Conservation (phyloP, 2,797 vertebrate species). For the Chelon labrosus region DNA sequence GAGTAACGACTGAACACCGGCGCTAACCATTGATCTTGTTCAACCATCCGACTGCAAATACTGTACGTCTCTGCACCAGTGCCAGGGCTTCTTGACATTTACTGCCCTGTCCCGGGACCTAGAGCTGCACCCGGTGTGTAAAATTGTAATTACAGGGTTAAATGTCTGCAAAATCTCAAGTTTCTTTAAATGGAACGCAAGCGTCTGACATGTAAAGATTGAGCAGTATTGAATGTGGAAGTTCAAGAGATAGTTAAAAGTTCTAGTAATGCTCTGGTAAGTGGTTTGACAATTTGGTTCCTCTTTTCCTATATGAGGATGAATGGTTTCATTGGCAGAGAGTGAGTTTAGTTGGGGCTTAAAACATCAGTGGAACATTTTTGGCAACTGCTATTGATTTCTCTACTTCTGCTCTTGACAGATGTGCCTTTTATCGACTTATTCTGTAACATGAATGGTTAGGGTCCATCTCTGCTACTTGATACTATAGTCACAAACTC, state of each 20-base stretch:
- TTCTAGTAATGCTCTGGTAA: not conserved
- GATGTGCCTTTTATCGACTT: slow-evolving; percentile 3
- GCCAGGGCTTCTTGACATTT: slow-evolving; percentile 17
- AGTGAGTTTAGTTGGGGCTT: too few relatives aligned
- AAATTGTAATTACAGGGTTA: not conserved
- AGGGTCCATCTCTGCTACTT: slow-evolving; percentile 2
- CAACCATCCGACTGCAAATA: slow-evolving; percentile 25
- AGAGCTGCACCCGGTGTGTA: not conserved
- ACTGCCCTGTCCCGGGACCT: slow-evolving; percentile 10
- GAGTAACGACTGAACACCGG: slow-evolving; percentile 6
- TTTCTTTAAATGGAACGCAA: not conserved
- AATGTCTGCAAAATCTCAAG: not conserved
- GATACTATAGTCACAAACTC: not conserved
- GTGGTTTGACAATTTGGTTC: too few relatives aligned
- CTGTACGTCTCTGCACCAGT: slow-evolving; percentile 15
- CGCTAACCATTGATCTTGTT: slow-evolving; percentile 5
- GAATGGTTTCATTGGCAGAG: too few relatives aligned
- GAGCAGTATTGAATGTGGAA: not conserved
- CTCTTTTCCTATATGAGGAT: too few relatives aligned
- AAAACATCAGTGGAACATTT: too few relatives aligned
- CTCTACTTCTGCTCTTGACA: not conserved
- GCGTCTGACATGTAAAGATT: not conserved
- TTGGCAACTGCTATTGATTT: not conserved
- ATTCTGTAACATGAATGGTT: slow-evolving; percentile 8
- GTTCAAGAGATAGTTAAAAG: not conserved